Evolutionary conservation across 2,113 vertebrate genomes (phyloP).

Genomic region (Syngnathoides biaculeatus): DNA sequence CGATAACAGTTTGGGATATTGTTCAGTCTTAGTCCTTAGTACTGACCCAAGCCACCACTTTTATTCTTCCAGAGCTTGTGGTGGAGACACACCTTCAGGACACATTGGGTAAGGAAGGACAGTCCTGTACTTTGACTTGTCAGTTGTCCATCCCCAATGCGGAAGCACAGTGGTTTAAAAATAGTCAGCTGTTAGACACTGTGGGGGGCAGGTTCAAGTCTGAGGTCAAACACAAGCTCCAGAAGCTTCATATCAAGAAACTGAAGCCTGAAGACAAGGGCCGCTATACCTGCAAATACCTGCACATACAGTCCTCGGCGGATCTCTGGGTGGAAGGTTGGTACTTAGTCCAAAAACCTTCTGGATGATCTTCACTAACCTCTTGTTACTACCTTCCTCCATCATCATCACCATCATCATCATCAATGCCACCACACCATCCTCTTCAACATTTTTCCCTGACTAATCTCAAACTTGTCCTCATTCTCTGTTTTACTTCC

Average conservation of each 20-base stretch:
- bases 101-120: constrained; percentile 88
- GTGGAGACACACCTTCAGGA: constrained; percentile 89
- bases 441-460: neutral
- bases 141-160: constrained; percentile 92
- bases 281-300: constrained; percentile 84
- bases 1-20: no score
- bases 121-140: constrained; percentile 84
- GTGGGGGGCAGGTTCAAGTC: constrained; percentile 82
- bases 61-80: constrained; percentile 77
- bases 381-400: constrained; percentile 49
- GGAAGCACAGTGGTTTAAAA: constrained; percentile 89
- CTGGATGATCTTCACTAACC: constrained; percentile 63
- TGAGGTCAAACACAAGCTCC: constrained; percentile 87
- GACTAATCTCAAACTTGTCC: constrained; percentile 35
- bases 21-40: neutral
- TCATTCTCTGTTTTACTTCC: constrained; percentile 45
- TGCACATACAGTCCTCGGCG: constrained; percentile 84
- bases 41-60: neutral
- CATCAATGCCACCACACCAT: neutral
- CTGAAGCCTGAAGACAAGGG: constrained; percentile 89
- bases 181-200: constrained; percentile 84
- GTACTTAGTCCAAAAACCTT: constrained; percentile 45
- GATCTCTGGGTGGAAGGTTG: constrained; percentile 89
- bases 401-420: neutral
- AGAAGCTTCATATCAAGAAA: constrained; percentile 87